A percentile compares a stretch with the other conserved stretches of the same genome.
Evolutionary conservation across 2,113 vertebrate species (phyloP).

Genomic region (Forbesichthys papilliferus): DNA sequence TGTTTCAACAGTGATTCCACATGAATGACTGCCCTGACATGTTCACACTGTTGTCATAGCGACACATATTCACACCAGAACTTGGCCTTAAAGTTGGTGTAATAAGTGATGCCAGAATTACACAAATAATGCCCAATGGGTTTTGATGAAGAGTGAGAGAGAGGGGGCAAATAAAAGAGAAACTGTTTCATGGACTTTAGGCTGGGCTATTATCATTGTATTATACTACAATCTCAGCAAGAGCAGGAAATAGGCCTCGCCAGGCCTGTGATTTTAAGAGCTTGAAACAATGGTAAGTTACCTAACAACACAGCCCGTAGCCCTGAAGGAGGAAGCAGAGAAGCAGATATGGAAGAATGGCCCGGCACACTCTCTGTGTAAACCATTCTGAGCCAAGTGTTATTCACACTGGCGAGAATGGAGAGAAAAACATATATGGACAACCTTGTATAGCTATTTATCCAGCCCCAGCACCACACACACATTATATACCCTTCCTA

Average conservation of each 20-base stretch:
- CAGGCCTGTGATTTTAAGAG: constrained; percentile 44
- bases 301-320: constrained; percentile 32
- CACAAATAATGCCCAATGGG: constrained; percentile 19
- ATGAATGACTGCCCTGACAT: constrained; percentile 37
- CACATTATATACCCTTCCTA: background rate
- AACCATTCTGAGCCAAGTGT: constrained; percentile 55
- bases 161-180: constrained; percentile 6
- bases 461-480: constrained; percentile 38
- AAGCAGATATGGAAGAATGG: constrained; percentile 43
- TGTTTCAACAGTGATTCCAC: background rate
- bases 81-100: constrained; percentile 44
- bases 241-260: constrained; percentile 50
- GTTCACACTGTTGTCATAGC: constrained; percentile 46
- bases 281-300: constrained; percentile 61
- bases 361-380: constrained; percentile 39
- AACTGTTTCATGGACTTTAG: constrained; percentile 32
- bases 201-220: constrained; percentile 26
- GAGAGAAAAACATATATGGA: constrained; percentile 48
- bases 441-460: constrained; percentile 43
- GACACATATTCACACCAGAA: constrained; percentile 43
- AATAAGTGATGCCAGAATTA: constrained; percentile 26
- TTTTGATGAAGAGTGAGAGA: constrained; percentile 14
- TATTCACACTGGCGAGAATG: constrained; percentile 55
- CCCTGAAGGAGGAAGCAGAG: constrained; percentile 60
- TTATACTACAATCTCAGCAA: constrained; percentile 30